Evolutionary conservation across 2,888 invertebrate genomes (phyloP), one percentile per base, ranked within the genome.

Genomic region (Caenorhabditis virilis): DNA sequence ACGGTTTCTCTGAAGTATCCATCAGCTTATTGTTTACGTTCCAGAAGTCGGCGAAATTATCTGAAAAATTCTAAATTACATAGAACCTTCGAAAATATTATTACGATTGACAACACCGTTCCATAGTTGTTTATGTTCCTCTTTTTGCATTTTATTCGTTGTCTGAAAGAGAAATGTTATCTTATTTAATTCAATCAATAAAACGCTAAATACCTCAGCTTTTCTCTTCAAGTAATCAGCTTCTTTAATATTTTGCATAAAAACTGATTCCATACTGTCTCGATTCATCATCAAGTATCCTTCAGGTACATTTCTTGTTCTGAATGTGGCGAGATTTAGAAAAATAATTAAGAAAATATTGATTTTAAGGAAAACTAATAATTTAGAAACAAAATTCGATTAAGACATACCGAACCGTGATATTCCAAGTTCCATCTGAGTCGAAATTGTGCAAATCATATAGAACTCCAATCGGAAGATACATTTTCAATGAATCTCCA

Each of bases 21-120:
- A 97, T 97, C 52, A 98, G 86, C 82, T 92, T 90, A 76, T 93
- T 88, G 84, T 98, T 98, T 13, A 97, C 91, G 2, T 93, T 90
- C 97, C 97, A 98, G 85, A 98, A 98, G 85, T 95, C 95, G 84
- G 98, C 97, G 86, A 97, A 98, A 85, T 93, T 94, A 84, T 95
- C 92, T 91, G 85, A 45, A 87, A 87, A 66, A 47, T 30, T 20
- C 38, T 49, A 20, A 43, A 43, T 39, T 25, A 23, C 56, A 56
- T 43, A 22, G 6, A 2, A n/a, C 35, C 33, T 53, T 77, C 87
- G 91, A 91, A 94, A 87, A 94, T 93, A 83, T 33, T 22, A 26
- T 78, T 87, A 92, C 92, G 94, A 87, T 95, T 93, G 82, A 91
- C 89, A 67, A 98, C 86, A 26, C 95, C 95, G 46, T 90, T 87